Conservation (phyloP, 2,888 invertebrate genomes). For the Xestia c-nigrum region DNA sequence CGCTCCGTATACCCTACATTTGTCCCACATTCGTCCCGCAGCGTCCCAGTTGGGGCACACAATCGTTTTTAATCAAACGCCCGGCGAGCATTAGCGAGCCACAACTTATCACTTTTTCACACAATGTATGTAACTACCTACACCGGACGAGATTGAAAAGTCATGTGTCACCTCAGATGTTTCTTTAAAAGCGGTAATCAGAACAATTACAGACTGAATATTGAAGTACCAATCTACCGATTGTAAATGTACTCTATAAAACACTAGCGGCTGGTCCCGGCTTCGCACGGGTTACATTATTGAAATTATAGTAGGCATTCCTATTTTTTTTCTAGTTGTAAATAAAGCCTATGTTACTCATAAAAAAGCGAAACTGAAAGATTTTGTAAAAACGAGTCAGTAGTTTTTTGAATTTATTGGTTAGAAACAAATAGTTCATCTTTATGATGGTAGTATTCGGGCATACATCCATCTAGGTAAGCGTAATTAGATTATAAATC, state of each 20-base stretch:
- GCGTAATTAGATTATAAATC: background rate
- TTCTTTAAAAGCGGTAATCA: background rate
- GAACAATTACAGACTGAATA: background rate
- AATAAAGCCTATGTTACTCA: too few relatives aligned
- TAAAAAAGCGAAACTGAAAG: too few relatives aligned
- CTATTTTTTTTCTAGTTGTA: too few relatives aligned
- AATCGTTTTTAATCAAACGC: slow-evolving; percentile 39
- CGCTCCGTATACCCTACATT: background rate
- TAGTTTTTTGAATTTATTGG: too few relatives aligned
- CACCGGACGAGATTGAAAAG: background rate
- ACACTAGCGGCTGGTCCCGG: background rate
- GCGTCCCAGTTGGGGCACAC: slow-evolving; percentile 22
- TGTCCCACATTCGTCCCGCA: background rate
- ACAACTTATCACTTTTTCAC: slow-evolving; percentile 33
- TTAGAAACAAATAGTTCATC: too few relatives aligned
- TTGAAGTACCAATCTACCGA: background rate
- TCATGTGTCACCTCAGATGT: background rate
- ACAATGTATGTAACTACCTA: background rate
- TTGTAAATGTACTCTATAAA: background rate
- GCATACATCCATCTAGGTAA: background rate
- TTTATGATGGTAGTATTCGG: background rate
- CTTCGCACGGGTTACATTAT: too few relatives aligned
- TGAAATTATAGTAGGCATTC: too few relatives aligned
- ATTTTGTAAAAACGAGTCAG: too few relatives aligned
- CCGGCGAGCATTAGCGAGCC: slow-evolving; percentile 21